Percentiles rank a stretch among this genome's conserved stretches.
These are phyloP conservation scores for Cloeon dipterum DNA, from an alignment of 2,888 invertebrate species.

Conservation along the genomic window DNA sequence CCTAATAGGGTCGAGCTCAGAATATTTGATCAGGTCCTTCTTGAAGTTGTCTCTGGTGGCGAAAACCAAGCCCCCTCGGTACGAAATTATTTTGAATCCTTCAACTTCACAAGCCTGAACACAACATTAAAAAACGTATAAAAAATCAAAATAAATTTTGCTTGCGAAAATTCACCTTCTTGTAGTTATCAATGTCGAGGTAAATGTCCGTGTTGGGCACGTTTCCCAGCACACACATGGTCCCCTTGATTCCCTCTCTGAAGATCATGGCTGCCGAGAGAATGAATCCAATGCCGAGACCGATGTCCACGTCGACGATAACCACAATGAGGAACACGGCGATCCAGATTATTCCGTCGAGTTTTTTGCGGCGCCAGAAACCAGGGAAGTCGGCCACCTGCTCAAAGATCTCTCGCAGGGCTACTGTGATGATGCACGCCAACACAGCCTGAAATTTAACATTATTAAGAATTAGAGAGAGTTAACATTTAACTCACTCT, in stretches of 20 bases:
- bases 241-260: conserved; percentile 35
- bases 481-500: conserved; percentile 24
- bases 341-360: conserved; percentile 56
- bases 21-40: conserved; percentile 12
- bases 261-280: conserved; percentile 43
- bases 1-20: conserved; percentile 24
- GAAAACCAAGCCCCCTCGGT: conserved; percentile 50
- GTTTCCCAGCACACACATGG: conserved; percentile 33
- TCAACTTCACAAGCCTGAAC: conserved; percentile 41
- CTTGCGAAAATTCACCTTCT: conserved; percentile 30
- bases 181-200: conserved; percentile 35
- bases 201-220: conserved; percentile 39
- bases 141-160: too few relatives aligned
- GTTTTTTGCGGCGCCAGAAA: conserved; percentile 40
- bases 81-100: conserved; percentile 52
- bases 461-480: background rate
- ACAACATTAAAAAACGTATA: too few relatives aligned
- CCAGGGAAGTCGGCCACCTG: conserved; percentile 34
- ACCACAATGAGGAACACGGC: conserved; percentile 45
- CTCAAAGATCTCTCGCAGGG: conserved; percentile 22
- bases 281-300: conserved; percentile 34
- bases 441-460: conserved; percentile 17
- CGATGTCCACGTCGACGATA: conserved; percentile 53
- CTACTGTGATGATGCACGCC: conserved; percentile 27
- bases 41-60: conserved; percentile 21